phyloP scores from a whole-genome alignment of 2,888 invertebrate species.

The Pasiphila rectangulata region DNA sequence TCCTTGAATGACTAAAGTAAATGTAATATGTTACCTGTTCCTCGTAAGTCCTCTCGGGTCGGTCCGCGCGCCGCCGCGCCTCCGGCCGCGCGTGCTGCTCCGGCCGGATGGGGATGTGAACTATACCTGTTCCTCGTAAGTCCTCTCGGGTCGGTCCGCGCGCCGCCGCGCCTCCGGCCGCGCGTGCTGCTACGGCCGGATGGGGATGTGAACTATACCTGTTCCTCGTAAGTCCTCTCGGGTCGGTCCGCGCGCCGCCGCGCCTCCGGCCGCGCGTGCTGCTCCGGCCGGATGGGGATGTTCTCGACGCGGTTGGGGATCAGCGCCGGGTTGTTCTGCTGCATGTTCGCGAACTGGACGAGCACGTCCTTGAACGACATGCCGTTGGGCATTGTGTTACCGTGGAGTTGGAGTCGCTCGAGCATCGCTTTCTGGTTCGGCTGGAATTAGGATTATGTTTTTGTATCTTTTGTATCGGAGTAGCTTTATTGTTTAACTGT shows the following conservation, averaged over 20 bases:
- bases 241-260: constrained; percentile 24
- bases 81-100: no score
- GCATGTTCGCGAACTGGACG: constrained; percentile 86
- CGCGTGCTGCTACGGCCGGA: no score
- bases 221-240: constrained; percentile 52
- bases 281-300: constrained; percentile 57
- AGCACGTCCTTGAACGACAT: constrained; percentile 86
- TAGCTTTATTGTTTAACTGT: no score
- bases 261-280: constrained; percentile 56
- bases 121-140: constrained; percentile 45
- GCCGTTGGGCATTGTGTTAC: constrained; percentile 66
- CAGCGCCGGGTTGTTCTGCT: constrained; percentile 58
- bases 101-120: no score
- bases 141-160: constrained; percentile 40
- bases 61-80: constrained; percentile 5
- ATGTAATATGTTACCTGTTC: constrained; percentile 28
- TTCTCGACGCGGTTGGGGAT: constrained; percentile 60
- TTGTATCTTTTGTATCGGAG: background rate
- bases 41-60: constrained; percentile 51
- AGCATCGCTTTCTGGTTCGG: constrained; percentile 76
- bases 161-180: constrained; percentile 24
- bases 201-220: no score
- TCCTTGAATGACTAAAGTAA: no score
- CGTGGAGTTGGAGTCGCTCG: constrained; percentile 73
- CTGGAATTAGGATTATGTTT: background rate